Evolutionary conservation across 2,888 invertebrate species (phyloP).

Genomic region (Sphaerophoria rueppellii): DNA sequence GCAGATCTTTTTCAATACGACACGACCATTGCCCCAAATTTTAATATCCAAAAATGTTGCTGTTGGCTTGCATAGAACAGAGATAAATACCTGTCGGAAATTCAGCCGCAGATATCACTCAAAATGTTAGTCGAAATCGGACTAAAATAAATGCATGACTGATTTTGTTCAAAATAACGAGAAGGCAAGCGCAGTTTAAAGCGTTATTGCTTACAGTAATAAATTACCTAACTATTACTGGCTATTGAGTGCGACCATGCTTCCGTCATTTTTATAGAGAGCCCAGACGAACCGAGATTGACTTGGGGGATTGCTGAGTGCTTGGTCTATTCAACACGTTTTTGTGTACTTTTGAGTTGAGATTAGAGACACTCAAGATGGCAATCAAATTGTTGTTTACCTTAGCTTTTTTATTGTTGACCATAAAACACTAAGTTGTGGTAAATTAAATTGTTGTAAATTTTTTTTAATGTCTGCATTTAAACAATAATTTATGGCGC

Average conservation of each 20-base stretch:
- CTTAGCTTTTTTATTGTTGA: background rate
- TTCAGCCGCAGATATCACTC: background rate
- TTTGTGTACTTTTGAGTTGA: background rate
- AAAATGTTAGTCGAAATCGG: background rate
- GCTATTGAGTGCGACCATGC: background rate
- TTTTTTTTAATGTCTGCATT: too few species aligned
- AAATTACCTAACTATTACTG: background rate
- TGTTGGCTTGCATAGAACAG: background rate
- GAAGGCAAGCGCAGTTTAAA: background rate
- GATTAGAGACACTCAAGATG: background rate
- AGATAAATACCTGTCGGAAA: background rate
- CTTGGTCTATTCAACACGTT: background rate
- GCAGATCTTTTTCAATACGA: constrained; percentile 4
- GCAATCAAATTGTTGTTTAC: background rate
- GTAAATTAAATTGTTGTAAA: background rate
- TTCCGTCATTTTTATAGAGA: background rate
- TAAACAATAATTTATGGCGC: too few species aligned
- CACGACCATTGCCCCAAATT: constrained; percentile 12
- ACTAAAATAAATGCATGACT: constrained; percentile 24
- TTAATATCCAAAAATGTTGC: background rate
- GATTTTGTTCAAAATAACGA: background rate
- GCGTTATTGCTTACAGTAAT: background rate
- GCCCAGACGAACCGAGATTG: too few species aligned
- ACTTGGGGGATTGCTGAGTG: too few species aligned
- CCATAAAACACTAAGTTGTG: background rate